These are phyloP conservation scores for Neodontobutis hainanensis DNA, from an alignment of 2,113 vertebrate genomes.

Conservation along the genomic window DNA sequence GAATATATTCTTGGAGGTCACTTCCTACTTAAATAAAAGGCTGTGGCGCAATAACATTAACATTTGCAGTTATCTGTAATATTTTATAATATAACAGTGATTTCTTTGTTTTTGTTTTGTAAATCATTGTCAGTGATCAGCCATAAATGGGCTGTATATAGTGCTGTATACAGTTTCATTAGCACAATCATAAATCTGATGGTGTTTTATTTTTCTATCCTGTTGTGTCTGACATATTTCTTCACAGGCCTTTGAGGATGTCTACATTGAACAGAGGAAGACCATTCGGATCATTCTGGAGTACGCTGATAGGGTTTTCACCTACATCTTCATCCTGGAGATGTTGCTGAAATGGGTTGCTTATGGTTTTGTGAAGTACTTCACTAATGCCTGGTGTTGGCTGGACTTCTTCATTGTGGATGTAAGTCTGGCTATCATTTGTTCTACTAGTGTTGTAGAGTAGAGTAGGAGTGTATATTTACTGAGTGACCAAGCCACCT, in stretches of 20 bases:
- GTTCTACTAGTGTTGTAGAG: constrained; percentile 13
- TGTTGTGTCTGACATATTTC: neutral
- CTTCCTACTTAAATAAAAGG: constrained; percentile 26
- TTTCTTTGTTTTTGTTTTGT: constrained; percentile 12
- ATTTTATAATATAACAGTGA: neutral
- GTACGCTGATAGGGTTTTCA: constrained; percentile 96
- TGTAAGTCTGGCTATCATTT: constrained; percentile 82
- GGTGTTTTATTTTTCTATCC: constrained; percentile 1
- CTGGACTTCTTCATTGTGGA: constrained; percentile 99
- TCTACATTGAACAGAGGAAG: constrained; percentile 98
- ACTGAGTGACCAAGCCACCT: constrained; percentile 38
- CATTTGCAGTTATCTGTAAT: constrained; percentile 16
- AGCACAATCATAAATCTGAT: constrained; percentile 28
- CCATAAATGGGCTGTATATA: neutral
- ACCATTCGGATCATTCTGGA: constrained; percentile 92
- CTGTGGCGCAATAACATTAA: constrained; percentile 5
- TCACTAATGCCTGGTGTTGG: constrained; percentile 99
- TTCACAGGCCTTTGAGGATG: constrained; percentile 94
- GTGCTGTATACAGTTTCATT: constrained; percentile 22
- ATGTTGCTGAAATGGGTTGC: constrained; percentile 99
- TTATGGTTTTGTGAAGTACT: constrained; percentile 98
- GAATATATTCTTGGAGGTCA: constrained; percentile 54
- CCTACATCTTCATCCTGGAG: constrained; percentile 99
- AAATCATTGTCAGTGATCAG: constrained; percentile 25
- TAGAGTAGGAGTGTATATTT: constrained; percentile 14